Base-by-base conservation (phyloP, 1,140 invertebrate genomes). In the Neotoxoptera formosana region DNA sequence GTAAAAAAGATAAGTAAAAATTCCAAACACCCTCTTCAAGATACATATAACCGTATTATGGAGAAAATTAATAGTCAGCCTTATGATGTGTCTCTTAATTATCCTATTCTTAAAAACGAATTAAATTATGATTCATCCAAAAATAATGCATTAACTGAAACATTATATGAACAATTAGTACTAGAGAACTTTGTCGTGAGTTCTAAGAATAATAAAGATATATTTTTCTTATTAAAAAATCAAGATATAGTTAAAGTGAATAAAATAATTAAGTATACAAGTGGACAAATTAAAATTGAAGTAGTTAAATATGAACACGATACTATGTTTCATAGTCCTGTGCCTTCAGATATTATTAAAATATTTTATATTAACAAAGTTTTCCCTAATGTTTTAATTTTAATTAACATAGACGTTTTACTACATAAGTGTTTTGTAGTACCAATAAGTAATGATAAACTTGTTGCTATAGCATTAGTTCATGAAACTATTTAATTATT, bases 261-360 rank as follows among this genome's bases (percentile, higher is more conserved):
- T n/a, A 76, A 76, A 76, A 76, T n/a, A 34, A 76, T 30, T 30
- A 76, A 76, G 30, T 76, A 76, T 34, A 76, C 30, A 76, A 34
- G 30, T 76, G 67, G 67, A n/a, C 67, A 76, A 76, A 76, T 67
- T 67, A 67, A 67, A 67, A 67, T 67, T 67, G 23, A 67, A 67
- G 60, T 25, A 67, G 25, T 67, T n/a, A 76, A 76, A 76, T 76
- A 76, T 8, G 9, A 76, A 8, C 25, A n/a, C 67, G n/a, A 7
- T 30, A 76, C 67, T 34, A 76, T 76, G 67, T 76, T 76, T 34
- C 30, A 76, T 8, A 30, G 30, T 76, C 67, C 67, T 76, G 30
- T 76, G 11, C 30, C 67, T n/a, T 76, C 67, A n/a, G 67, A 76
- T 76, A 76, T 76, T 11, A 76, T 76, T 34, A 76, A n/a, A 76